phyloP scores from a whole-genome alignment of 2,888 invertebrate genomes.

The Machimus atricapillus region DNA sequence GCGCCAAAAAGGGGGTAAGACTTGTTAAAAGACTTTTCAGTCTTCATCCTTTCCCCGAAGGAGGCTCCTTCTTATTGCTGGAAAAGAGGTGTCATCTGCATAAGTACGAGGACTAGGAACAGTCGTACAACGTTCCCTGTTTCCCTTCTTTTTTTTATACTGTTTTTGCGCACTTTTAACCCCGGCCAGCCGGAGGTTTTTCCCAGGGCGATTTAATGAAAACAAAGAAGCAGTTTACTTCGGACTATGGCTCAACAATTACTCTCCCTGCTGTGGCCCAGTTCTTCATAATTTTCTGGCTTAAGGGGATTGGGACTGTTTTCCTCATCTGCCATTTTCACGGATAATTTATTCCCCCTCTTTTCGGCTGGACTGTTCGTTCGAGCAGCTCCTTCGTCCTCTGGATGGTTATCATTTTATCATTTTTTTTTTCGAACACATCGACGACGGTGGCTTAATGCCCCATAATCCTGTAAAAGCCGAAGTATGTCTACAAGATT shows the following conservation, averaged over 20 bases:
- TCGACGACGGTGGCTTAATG: neutral
- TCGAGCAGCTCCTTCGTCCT: neutral
- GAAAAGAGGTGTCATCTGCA: neutral
- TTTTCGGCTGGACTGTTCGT: neutral
- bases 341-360: conserved; percentile 5
- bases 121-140: neutral
- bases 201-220: conserved; percentile 21
- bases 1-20: neutral
- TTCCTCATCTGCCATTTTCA: neutral
- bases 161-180: neutral
- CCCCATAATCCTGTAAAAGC: neutral
- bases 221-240: conserved; percentile 12
- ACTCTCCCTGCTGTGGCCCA: neutral
- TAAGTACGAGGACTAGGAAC: neutral
- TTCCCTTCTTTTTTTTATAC: neutral
- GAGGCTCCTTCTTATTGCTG: neutral
- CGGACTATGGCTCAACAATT: conserved; percentile 6
- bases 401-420: neutral
- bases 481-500: neutral
- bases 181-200: neutral
- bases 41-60: neutral
- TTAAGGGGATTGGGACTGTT: conserved; percentile 15
- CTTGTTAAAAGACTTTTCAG: neutral
- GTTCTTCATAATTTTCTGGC: conserved; percentile 13
- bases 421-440: neutral